phyloP scores from a whole-genome alignment of 1,140 invertebrate genomes.

The Leptinotarsa defecta region DNA sequence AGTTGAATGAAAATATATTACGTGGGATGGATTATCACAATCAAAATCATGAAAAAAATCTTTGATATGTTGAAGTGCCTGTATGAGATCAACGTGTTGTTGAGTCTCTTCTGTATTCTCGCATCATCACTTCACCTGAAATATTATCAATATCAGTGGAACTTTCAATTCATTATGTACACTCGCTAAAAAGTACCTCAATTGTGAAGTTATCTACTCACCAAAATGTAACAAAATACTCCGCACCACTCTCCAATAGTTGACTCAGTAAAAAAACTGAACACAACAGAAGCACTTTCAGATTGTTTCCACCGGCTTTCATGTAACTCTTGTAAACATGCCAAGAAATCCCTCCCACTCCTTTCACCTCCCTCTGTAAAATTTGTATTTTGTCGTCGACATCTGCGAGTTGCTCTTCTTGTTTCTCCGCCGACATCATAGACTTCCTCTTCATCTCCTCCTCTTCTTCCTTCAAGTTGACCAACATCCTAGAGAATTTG shows the following conservation, averaged over 20 bases:
- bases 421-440: not conserved
- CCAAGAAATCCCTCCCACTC: conserved; percentile 61
- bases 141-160: too few relatives aligned
- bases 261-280: conserved; percentile 64
- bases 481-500: conserved; percentile 61
- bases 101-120: too few relatives aligned
- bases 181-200: too few relatives aligned
- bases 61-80: too few relatives aligned
- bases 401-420: not conserved
- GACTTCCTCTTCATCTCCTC: conserved; percentile 8
- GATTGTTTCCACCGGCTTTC: conserved; percentile 61
- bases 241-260: conserved; percentile 65
- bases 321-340: conserved; percentile 30
- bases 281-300: conserved; percentile 59
- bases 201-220: conserved; percentile 47
- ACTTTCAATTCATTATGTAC: too few relatives aligned
- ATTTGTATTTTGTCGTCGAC: conserved; percentile 63
- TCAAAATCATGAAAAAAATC: too few relatives aligned
- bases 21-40: too few relatives aligned
- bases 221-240: conserved; percentile 72
- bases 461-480: conserved; percentile 55
- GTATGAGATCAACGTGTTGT: too few relatives aligned
- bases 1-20: too few relatives aligned
- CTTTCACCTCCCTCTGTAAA: conserved; percentile 54
- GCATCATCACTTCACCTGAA: too few relatives aligned